Conservation (phyloP, 2,113 vertebrate species). For the Mormyrus lacerda region DNA sequence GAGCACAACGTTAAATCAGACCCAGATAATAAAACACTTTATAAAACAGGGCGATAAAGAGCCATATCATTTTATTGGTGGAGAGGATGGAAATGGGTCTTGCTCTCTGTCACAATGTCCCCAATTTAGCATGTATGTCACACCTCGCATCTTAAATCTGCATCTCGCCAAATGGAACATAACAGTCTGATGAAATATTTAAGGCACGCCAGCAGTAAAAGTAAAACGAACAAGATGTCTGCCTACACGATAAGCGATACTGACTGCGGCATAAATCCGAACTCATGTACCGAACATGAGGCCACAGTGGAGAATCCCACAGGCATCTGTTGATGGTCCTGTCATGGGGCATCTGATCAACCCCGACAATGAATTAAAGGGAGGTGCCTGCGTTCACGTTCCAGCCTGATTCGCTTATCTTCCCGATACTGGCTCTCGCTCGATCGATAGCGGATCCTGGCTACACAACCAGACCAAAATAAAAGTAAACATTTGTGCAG, state of each 20-base stretch:
- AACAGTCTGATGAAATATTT: constrained; percentile 8
- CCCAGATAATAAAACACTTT: constrained; percentile 4
- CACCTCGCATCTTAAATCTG: neutral
- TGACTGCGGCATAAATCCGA: neutral
- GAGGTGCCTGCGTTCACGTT: neutral
- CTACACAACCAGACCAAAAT: neutral
- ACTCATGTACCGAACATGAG: neutral
- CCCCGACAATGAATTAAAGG: neutral
- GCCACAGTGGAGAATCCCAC: neutral
- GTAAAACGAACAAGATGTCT: neutral
- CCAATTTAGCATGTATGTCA: neutral
- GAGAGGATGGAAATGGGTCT: neutral
- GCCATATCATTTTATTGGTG: neutral
- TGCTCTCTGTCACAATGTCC: neutral
- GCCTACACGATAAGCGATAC: neutral
- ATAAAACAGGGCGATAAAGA: neutral
- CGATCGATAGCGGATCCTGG: neutral
- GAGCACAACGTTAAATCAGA: neutral
- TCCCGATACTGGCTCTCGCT: neutral
- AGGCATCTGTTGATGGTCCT: neutral
- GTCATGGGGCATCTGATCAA: neutral
- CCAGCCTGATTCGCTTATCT: neutral
- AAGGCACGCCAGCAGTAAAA: neutral
- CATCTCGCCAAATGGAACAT: neutral
- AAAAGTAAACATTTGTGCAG: neutral